phyloP scores from a whole-genome alignment of 2,113 vertebrate species.

The Shinisaurus crocodilurus region DNA sequence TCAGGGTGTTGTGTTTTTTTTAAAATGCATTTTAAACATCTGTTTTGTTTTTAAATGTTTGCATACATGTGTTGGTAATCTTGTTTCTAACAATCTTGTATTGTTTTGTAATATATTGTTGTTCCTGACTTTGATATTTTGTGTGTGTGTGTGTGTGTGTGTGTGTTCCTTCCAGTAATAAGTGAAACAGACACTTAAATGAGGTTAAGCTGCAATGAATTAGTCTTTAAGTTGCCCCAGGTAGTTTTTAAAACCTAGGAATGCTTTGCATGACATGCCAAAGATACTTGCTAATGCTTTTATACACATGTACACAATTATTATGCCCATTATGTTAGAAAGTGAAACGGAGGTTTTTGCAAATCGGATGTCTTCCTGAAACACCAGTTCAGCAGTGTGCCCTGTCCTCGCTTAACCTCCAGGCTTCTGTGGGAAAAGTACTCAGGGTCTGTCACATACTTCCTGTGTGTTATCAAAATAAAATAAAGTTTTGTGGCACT shows the following conservation, averaged over 20 bases:
- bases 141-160: not conserved
- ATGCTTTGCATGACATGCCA: not conserved
- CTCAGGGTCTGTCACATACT: not conserved
- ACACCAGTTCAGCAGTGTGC: too few relatives aligned
- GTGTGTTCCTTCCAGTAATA: not conserved
- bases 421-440: not conserved
- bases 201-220: not conserved
- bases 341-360: not conserved
- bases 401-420: not conserved
- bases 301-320: too few relatives aligned
- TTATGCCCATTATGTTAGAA: not conserved
- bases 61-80: too few relatives aligned
- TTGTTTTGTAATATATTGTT: not conserved
- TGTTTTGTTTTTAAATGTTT: too few relatives aligned
- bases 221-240: not conserved
- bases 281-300: not conserved
- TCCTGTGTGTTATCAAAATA: not conserved
- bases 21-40: too few relatives aligned
- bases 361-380: not conserved
- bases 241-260: not conserved
- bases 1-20: too few relatives aligned
- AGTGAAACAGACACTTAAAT: not conserved
- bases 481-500: not conserved
- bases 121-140: not conserved
- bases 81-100: too few relatives aligned